These are phyloP conservation scores for Bothrops jararaca DNA, from an alignment of 2,113 vertebrate species.

Conservation along the genomic window DNA sequence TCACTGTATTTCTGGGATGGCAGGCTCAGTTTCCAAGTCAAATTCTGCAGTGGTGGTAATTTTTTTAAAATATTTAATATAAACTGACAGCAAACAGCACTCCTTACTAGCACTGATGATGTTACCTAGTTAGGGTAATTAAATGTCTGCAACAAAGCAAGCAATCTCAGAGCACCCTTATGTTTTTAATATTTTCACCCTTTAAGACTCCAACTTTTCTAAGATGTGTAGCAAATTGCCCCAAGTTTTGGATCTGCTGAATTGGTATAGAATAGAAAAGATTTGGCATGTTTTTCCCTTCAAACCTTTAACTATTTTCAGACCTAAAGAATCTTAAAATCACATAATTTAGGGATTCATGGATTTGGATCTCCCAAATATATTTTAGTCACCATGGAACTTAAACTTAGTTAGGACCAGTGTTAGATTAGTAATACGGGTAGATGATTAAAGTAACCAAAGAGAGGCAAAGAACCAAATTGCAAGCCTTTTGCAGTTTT, in stretches of 20 bases:
- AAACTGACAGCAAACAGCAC: too few relatives aligned
- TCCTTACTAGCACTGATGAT: too few relatives aligned
- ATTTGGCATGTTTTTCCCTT: neutral
- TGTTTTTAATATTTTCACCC: too few relatives aligned
- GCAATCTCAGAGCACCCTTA: too few relatives aligned
- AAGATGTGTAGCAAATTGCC: neutral
- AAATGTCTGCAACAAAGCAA: too few relatives aligned
- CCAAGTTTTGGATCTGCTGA: neutral
- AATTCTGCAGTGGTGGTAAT: neutral
- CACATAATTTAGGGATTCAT: neutral
- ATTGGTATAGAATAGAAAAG: neutral
- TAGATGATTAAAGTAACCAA: neutral
- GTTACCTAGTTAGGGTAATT: too few relatives aligned
- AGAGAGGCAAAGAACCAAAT: neutral
- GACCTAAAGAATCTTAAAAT: neutral
- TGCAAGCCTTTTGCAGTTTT: neutral
- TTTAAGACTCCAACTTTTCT: neutral
- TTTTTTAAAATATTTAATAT: too few relatives aligned
- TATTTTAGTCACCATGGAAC: neutral
- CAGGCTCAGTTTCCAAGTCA: neutral
- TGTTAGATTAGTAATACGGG: neutral
- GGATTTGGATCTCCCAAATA: neutral
- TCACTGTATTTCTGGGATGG: neutral
- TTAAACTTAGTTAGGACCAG: neutral
- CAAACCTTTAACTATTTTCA: neutral